Base-by-base conservation (phyloP, 2,113 vertebrate genomes). In the Synchiropus splendidus region DNA sequence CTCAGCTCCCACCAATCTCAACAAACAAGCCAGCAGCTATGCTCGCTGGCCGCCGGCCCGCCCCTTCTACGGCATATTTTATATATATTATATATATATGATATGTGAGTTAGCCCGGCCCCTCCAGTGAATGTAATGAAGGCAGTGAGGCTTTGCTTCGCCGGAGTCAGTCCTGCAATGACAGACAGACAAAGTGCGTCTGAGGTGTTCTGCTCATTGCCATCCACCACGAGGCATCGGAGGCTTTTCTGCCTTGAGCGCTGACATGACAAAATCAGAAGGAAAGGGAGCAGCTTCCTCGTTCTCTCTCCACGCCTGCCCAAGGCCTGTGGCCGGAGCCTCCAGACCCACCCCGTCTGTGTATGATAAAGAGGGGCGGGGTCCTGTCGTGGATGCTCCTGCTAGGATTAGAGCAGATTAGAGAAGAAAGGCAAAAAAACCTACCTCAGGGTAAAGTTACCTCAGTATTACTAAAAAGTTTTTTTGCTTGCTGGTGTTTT, bases 381-480 rank as follows among this genome's bases (percentile, higher is more conserved):
- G 71, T 67, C 69, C 61, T 48, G 55, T 49, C 16, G 44, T 77
- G 77, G 79, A 74, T 39, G 58, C 73, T 78, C 72, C 63, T 9
- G 61, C 77, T 76, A 66, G 67, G 55, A 79, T 74, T 83, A 81
- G 77, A 84, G 75, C 74, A 84, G 79, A 86, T 83, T 82, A 83
- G 79, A 83, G 60, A 75, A 77, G 59, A 68, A 76, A 81, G 61
- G 65, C 68, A 68, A 80, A 80, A 53, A 41, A 90, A 84, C 75
- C 89, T 91, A 92, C 91, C 90, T 91, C 90, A 92, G 91, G 89
- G 89, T 89, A 86, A 86, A 87, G 77, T 91, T 94, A 90, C 91
- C 92, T 91, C 90, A 94, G 88, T 90, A 85, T 87, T 92, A 78
- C 82, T 79, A 77, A 80, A 66, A 27, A 4, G 57, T 78, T 74